These are phyloP conservation scores for Sphinx pinastri DNA, from an alignment of 2,888 invertebrate species.

Conservation along the genomic window DNA sequence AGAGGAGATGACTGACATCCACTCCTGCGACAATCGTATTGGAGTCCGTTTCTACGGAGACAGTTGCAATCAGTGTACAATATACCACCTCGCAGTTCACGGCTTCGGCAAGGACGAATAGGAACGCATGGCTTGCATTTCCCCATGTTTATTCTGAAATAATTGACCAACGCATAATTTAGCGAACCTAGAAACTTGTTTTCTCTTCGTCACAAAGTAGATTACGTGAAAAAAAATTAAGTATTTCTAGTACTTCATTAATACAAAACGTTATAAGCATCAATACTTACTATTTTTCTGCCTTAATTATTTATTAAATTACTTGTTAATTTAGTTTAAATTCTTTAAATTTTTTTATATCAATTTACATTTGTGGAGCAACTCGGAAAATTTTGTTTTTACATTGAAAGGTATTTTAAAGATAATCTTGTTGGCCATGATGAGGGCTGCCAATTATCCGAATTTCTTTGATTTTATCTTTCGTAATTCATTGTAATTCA, in stretches of 20 bases:
- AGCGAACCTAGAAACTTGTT: too few relatives aligned
- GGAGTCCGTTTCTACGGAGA: constrained; percentile 82
- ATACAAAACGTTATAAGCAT: too few relatives aligned
- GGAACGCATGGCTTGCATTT: constrained; percentile 30
- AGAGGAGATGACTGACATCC: constrained; percentile 73
- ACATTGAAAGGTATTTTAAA: neutral
- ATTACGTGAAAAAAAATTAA: too few relatives aligned
- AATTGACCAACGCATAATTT: too few relatives aligned
- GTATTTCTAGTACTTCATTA: too few relatives aligned
- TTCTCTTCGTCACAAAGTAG: too few relatives aligned
- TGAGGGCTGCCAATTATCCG: neutral
- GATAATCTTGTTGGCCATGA: neutral
- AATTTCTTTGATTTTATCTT: neutral
- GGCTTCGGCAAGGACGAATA: constrained; percentile 57
- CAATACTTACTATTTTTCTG: neutral
- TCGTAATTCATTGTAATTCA: too few relatives aligned
- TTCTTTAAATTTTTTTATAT: neutral
- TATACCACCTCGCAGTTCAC: constrained; percentile 79
- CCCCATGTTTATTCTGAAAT: constrained; percentile 22
- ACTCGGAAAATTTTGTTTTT: constrained; percentile 6
- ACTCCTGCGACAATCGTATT: constrained; percentile 80
- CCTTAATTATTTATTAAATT: neutral
- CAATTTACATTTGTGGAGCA: neutral
- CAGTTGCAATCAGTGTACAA: constrained; percentile 82
- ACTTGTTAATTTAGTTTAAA: neutral